Percentiles rank a stretch among this genome's conserved stretches.
Evolutionary conservation across 2,888 invertebrate species (phyloP).

Genomic region (Machimus rusticus): DNA sequence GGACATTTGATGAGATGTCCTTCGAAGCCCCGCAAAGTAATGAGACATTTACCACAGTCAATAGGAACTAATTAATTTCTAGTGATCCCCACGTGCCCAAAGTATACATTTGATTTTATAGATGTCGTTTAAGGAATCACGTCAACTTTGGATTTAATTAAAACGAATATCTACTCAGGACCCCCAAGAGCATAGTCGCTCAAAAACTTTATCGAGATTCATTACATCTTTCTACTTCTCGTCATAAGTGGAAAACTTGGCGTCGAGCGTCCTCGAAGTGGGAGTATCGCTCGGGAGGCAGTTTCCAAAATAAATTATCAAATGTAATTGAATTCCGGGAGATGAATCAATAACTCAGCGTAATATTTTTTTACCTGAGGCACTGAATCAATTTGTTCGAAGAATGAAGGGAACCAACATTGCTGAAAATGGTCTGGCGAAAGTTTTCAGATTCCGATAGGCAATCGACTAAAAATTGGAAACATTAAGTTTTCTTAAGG

Average conservation of each 20-base stretch:
- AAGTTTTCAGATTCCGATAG: neutral
- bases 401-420: neutral
- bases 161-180: neutral
- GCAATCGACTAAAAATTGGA: neutral
- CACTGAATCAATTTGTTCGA: neutral
- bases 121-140: neutral
- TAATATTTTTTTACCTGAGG: neutral
- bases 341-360: neutral
- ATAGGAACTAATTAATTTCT: neutral
- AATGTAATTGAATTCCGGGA: neutral
- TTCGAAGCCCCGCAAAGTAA: neutral
- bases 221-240: neutral
- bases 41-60: neutral
- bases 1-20: neutral
- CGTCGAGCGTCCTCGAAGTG: neutral
- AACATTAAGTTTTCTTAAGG: neutral
- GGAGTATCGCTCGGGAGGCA: neutral
- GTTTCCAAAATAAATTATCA: neutral
- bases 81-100: neutral
- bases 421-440: neutral
- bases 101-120: neutral
- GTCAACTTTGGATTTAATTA: neutral
- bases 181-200: neutral
- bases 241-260: neutral
- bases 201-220: neutral